phyloP scores from a whole-genome alignment of 1,140 invertebrate genomes.

The Drosophila truncata region DNA sequence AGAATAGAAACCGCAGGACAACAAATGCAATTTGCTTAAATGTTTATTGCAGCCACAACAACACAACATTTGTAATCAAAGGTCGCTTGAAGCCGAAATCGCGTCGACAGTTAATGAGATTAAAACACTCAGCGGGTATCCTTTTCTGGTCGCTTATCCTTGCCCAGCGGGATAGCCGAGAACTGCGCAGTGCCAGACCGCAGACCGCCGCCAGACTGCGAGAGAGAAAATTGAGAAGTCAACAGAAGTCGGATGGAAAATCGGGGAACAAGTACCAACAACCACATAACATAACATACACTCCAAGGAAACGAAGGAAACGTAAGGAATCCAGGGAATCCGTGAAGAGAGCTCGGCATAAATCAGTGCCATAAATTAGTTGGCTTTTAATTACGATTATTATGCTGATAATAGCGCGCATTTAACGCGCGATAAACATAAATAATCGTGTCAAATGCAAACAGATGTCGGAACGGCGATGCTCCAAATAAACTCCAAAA shows the following conservation, averaged over 20 bases:
- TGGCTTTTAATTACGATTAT: slow-evolving; percentile 85
- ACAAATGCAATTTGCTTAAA: slow-evolving; percentile 64
- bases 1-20: slow-evolving; percentile 51
- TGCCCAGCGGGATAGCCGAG: slow-evolving; percentile 54
- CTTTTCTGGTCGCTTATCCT: slow-evolving; percentile 45
- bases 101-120: slow-evolving; percentile 78
- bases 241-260: slow-evolving; percentile 1
- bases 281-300: not conserved
- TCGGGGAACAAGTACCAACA: not conserved
- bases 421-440: slow-evolving; percentile 85
- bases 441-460: slow-evolving; percentile 85
- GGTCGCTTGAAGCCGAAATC: slow-evolving; percentile 37
- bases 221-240: slow-evolving; percentile 37
- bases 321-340: slow-evolving; percentile 28
- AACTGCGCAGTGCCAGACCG: slow-evolving; percentile 47
- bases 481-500: slow-evolving; percentile 39
- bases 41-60: slow-evolving; percentile 58
- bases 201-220: not conserved
- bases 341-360: slow-evolving; percentile 47
- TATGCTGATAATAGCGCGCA: slow-evolving; percentile 83
- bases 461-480: slow-evolving; percentile 66
- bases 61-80: slow-evolving; percentile 46
- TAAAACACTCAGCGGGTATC: slow-evolving; percentile 74
- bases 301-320: not conserved
- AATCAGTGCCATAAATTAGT: slow-evolving; percentile 84